phyloP scores from a whole-genome alignment of 1,140 invertebrate species.

The Tetragonula clypearis region DNA sequence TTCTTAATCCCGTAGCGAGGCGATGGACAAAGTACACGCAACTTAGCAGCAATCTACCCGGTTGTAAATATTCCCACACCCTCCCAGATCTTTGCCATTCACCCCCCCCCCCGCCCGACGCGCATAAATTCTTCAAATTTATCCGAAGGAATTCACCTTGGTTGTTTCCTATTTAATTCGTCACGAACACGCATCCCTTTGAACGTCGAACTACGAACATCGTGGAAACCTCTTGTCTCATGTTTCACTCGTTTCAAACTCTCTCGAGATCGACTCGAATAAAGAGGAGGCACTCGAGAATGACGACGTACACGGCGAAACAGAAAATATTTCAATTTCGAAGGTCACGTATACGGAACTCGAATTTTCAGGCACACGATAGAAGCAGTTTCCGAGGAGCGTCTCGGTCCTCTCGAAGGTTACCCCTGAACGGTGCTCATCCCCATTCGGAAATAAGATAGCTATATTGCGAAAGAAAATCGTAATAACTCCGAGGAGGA shows the following conservation, averaged over 20 bases:
- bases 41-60: background rate
- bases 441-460: background rate
- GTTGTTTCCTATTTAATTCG: background rate
- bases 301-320: background rate
- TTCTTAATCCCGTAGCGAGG: background rate
- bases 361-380: no score
- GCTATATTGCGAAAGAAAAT: constrained; percentile 34
- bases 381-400: no score
- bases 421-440: background rate
- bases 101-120: background rate
- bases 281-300: background rate
- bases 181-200: background rate
- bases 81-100: background rate
- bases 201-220: background rate
- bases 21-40: background rate
- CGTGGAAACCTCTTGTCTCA: background rate
- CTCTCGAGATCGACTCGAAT: background rate
- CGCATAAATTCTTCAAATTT: background rate
- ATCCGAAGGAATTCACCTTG: background rate
- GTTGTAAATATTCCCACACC: background rate
- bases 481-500: constrained; percentile 32
- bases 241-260: background rate
- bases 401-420: no score
- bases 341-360: background rate
- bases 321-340: constrained; percentile 9